Base-by-base conservation (phyloP, 2,888 invertebrate species). In the Agonopterix subpropinquella region DNA sequence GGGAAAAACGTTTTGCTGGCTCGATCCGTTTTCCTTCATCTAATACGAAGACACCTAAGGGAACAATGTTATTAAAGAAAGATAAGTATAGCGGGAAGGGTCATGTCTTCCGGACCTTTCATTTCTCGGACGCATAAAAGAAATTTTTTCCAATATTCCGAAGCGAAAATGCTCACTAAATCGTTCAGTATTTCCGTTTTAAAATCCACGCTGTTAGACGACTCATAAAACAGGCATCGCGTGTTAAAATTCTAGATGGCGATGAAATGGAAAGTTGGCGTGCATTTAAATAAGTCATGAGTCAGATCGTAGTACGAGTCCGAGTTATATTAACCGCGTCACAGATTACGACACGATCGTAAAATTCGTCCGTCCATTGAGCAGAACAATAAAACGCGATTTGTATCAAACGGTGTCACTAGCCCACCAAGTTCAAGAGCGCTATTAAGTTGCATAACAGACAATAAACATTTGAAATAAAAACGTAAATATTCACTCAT, bases 401-500 rank as follows among this genome's bases (percentile, higher is more conserved):
- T 81, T 75, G 80, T 74, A 83, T 86, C 86, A 84, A 81, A 83
- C 74, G 74, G 84, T 87, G 87, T 85, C 86, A 86, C 85, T 82
- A 78, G 82, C 78, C 74, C 70, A 62, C 61, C 83, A 87, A 87
- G 87, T 88, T 88, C 87, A 88, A 87, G 87, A 78, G 70, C 77
- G 77, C 79, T 72, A 81, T 87, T 84, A 86, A 84, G 77, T 85
- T 86, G 77, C 83, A 84, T 77, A 84, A 84, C 81, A 70, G 67
- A 76, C 79, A 70, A 80, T 86, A 85, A 86, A 81, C 75, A 67
- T 71, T 76, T 74, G 75, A 71, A 77, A 83, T 82, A 85, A 86
- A 84, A 84, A 82, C 73, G 76, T 80, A 73, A 80, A 83, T 66
- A 66, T 64, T 63, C 59, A 61, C 59, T 62, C 64, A 64, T 72